Base-by-base conservation (phyloP, 2,888 invertebrate genomes). In the Sepioteuthis lessoniana region DNA sequence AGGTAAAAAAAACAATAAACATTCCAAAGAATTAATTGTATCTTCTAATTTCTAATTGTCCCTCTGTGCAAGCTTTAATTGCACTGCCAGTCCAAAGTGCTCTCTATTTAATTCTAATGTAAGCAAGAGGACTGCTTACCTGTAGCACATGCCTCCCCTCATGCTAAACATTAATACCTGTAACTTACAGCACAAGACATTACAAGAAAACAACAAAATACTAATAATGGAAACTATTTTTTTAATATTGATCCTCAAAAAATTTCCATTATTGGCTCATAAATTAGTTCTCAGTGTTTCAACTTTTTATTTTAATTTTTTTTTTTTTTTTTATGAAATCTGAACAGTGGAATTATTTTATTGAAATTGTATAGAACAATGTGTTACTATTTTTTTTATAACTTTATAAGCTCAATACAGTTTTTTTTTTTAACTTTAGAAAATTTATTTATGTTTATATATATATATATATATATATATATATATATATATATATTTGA, bases 31-130 rank as follows among this genome's bases (percentile, higher is more conserved):
- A n/a, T 16, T n/a, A 76, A n/a, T n/a, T 76, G 76, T n/a, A 76
- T 76, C 76, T 19, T 76, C 76, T 35, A 31, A 60, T 60, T 60
- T 31, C 60, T 60, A 76, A 76, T 76, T n/a, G n/a, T n/a, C n/a
- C 76, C n/a, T n/a, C 4, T 76, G n/a, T 76, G 76, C n/a, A n/a
- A 76, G 76, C 13, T 76, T 76, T 4, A 76, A n/a, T 76, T 76
- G 35, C 76, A 76, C n/a, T n/a, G 76, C n/a, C 76, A 76, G 76
- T 76, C n/a, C n/a, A 76, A n/a, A n/a, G 76, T 76, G 76, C n/a
- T 76, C 76, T 16, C 76, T n/a, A 76, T 76, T 55, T 76, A 76
- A 76, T 76, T 76, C 76, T 76, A 16, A 76, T n/a, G 76, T 76
- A n/a, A n/a, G 76, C n/a, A 76, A 76, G 76, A 76, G n/a, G 76